A percentile compares a stretch with the other conserved stretches of the same genome.
Conservation (phyloP, 2,888 invertebrate species). For the Drosophila greeni region DNA sequence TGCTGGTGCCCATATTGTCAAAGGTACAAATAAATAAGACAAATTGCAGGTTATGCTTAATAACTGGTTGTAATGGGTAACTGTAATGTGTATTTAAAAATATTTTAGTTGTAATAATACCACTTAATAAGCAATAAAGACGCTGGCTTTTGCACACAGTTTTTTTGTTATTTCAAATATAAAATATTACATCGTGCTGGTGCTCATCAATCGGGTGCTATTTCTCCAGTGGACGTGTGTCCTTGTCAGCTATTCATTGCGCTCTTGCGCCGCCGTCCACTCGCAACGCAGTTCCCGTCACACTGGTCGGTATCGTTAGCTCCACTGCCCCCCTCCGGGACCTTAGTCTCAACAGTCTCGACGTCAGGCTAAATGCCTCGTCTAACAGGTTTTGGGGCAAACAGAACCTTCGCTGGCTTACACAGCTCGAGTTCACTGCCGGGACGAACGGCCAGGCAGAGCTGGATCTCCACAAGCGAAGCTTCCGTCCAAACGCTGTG, state of each 20-base stretch:
- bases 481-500: conserved; percentile 94
- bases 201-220: conserved; percentile 10
- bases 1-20: neutral
- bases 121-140: neutral
- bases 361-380: conserved; percentile 83
- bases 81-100: neutral
- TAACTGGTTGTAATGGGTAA: neutral
- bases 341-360: neutral
- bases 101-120: neutral
- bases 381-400: conserved; percentile 93
- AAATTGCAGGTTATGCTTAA: neutral
- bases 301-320: neutral
- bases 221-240: conserved; percentile 9
- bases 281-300: neutral
- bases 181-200: neutral
- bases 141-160: neutral
- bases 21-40: neutral
- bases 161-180: neutral
- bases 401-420: conserved; percentile 90
- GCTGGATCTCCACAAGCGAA: conserved; percentile 90
- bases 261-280: conserved; percentile 7
- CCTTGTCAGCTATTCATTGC: conserved; percentile 23
- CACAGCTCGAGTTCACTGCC: conserved; percentile 87
- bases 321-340: neutral
- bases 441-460: conserved; percentile 83